Evolutionary conservation across 2,797 vertebrate species (phyloP).

Genomic region (Setipinna tenuifilis): DNA sequence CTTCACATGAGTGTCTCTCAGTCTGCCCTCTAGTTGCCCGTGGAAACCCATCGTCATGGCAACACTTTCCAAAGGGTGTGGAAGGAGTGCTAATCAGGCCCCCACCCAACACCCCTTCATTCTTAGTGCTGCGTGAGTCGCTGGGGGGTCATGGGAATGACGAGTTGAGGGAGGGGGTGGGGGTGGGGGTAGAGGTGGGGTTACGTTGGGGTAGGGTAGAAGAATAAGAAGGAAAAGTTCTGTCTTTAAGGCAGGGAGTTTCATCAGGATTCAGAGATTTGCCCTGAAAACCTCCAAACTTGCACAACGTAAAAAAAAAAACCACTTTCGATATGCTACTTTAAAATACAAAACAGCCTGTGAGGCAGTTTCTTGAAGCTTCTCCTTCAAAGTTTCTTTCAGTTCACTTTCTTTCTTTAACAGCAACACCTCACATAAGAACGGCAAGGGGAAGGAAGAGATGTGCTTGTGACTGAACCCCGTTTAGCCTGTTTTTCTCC

Average conservation of each 20-base stretch:
- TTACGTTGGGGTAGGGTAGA: neutral
- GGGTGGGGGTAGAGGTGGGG: neutral
- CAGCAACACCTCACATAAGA: neutral
- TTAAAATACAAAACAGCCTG: neutral
- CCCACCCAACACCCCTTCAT: neutral
- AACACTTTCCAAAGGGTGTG: neutral
- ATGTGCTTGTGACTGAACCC: neutral
- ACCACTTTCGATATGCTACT: neutral
- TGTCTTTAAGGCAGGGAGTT: neutral
- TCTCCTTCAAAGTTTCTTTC: neutral
- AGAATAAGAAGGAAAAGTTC: neutral
- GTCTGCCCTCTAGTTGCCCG: neutral
- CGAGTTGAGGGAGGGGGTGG: neutral
- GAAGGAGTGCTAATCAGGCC: neutral
- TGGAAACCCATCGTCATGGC: neutral
- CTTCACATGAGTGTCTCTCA: neutral
- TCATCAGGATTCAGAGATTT: neutral
- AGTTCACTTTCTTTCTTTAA: neutral
- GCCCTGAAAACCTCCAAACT: neutral
- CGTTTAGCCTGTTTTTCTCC: neutral
- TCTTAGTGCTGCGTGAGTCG: neutral
- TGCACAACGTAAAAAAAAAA: neutral
- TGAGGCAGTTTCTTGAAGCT: neutral
- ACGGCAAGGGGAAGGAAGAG: neutral
- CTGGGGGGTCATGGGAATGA: neutral